Evolutionary conservation across 2,888 invertebrate species (phyloP).

Genomic region (Polydrusus tereticollis): DNA sequence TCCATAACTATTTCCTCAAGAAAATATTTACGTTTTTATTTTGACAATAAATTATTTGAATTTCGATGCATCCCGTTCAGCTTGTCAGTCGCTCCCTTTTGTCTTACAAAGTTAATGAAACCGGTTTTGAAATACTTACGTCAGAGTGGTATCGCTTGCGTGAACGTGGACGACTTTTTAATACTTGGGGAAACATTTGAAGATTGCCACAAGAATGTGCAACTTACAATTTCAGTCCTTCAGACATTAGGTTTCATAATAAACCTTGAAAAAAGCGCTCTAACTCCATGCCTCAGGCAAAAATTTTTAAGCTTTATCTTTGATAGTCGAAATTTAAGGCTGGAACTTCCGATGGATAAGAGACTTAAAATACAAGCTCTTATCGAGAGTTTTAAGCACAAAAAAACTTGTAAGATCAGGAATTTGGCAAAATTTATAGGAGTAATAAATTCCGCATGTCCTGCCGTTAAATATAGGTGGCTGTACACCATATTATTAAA

Average conservation of each 20-base stretch:
- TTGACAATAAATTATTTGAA: too few species aligned
- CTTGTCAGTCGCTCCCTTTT: conserved; percentile 4
- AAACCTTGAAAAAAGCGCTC: conserved; percentile 16
- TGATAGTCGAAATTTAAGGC: neutral
- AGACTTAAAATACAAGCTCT: neutral
- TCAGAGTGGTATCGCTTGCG: neutral
- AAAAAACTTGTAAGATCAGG: neutral
- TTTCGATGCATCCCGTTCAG: conserved; percentile 17
- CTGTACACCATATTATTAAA: conserved; percentile 16
- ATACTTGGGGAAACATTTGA: conserved; percentile 10
- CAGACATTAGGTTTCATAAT: conserved; percentile 25
- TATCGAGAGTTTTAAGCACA: neutral
- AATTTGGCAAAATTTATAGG: conserved; percentile 21
- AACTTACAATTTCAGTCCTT: neutral
- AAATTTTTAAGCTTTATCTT: conserved; percentile 30
- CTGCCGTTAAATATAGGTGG: conserved; percentile 23
- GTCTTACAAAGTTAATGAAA: conserved; percentile 3
- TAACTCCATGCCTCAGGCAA: neutral
- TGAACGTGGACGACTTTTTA: conserved; percentile 14
- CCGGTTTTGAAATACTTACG: neutral
- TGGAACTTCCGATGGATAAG: conserved; percentile 19
- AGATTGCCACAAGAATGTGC: neutral
- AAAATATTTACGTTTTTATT: conserved; percentile 20
- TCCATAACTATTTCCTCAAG: neutral
- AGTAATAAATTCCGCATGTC: conserved; percentile 22